Base-by-base conservation (phyloP, 2,797 vertebrate genomes). In the Hyperoplus immaculatus region DNA sequence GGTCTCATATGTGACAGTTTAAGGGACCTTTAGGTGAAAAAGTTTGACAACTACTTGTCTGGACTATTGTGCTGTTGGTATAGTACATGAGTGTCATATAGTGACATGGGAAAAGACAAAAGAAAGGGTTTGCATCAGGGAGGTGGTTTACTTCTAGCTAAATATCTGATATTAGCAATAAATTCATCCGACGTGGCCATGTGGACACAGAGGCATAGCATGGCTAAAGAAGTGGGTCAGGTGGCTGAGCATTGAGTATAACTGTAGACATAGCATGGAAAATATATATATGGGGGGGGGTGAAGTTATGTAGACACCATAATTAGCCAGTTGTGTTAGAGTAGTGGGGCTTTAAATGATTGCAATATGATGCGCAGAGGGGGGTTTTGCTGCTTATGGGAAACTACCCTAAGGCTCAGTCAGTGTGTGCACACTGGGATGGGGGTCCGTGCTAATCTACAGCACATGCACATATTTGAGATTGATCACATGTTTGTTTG, bases 301-400 rank as follows among this genome's bases (percentile, higher is more conserved):
- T 62, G 65, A 80, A 89, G 89, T 76, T 91, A 89, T 90, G 89
- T 69, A 87, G 88, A 90, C 42, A 55, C 88, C 89, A 88, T 89
- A 92, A 92, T 92, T 93, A 92, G 88, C 84, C 75, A 77, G 78
- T 85, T 89, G 84, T 85, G 83, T 87, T 90, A 87, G 81, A 86
- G 85, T 84, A 72, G 85, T 87, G 58, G 72, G 74, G 84, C 84
- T 90, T 90, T 84, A 86, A 88, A 88, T 86, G 78, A 84, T 77
- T 87, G 87, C 87, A 92, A 92, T 86, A 82, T 64, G 88, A 92
- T 83, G 74, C 90, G 69, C 49, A 54, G 43, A 7, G 18, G 68
- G 67, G 60, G 71, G 38, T 5, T 58, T 76, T 60, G 69, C 75
- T 84, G 51, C 77, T 90, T 87, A 84, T 86, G 85, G 83, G 88